phyloP scores from a whole-genome alignment of 2,888 invertebrate genomes.

The Stramonita haemastoma region DNA sequence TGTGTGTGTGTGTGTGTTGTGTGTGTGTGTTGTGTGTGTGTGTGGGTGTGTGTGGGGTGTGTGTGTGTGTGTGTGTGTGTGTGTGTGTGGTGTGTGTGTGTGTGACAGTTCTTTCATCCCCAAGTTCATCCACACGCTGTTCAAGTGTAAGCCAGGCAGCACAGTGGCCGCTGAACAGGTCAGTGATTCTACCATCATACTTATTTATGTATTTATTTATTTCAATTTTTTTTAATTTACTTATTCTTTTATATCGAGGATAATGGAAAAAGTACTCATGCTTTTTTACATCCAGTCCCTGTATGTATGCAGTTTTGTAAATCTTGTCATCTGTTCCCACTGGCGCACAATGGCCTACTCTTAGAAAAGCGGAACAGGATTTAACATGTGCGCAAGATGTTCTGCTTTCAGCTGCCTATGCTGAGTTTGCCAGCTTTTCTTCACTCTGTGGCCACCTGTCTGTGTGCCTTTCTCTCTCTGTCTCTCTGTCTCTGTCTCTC shows the following conservation, averaged over 20 bases:
- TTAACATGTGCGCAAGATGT: neutral
- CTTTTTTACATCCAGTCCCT: no score
- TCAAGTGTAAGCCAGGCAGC: conserved; percentile 89
- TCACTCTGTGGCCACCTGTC: neutral
- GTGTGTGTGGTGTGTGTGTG: neutral
- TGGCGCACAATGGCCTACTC: no score
- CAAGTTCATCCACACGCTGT: conserved; percentile 92
- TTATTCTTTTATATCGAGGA: no score
- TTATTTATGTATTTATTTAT: neutral
- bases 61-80: no score
- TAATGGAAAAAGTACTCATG: no score
- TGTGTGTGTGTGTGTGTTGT: no score
- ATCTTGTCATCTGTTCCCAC: no score
- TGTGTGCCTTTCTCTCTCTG: neutral
- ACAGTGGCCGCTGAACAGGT: conserved; percentile 95
- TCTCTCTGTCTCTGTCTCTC: neutral
- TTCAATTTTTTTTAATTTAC: neutral
- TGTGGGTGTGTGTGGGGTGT: no score
- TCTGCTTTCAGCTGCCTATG: neutral
- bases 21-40: no score
- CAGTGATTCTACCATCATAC: conserved; percentile 25
- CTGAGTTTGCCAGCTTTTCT: neutral
- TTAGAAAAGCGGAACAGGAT: no score
- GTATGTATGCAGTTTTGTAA: no score
- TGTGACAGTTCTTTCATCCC: conserved; percentile 89